Evolutionary conservation across 2,113 vertebrate species (phyloP).

Genomic region (Todiramphus saurophagus): DNA sequence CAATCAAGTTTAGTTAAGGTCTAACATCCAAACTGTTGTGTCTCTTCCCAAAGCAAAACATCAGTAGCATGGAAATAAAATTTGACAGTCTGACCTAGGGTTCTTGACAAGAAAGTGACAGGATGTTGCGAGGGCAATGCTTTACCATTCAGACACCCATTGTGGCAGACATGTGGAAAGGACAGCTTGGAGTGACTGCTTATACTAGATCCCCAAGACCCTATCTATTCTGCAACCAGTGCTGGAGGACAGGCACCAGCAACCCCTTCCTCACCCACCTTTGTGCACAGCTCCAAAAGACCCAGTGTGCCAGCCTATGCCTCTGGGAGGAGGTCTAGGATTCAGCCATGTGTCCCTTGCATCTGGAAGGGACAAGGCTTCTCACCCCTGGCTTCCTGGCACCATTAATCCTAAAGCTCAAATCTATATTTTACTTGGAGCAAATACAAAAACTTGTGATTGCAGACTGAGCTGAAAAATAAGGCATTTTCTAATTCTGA

Average conservation of each 20-base stretch:
- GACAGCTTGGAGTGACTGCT: background rate
- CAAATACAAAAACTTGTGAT: background rate
- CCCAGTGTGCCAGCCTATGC: background rate
- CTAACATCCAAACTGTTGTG: background rate
- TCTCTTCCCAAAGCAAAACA: background rate
- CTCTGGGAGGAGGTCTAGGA: no score
- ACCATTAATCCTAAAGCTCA: background rate
- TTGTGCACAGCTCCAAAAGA: background rate
- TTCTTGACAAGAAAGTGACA: accelerated
- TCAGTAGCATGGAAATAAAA: background rate
- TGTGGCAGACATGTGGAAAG: background rate
- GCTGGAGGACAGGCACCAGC: accelerated
- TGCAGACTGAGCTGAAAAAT: background rate
- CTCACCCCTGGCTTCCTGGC: background rate
- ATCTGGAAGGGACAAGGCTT: background rate
- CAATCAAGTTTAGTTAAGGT: background rate
- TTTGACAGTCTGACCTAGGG: background rate
- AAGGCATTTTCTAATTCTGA: background rate
- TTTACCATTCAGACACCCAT: background rate
- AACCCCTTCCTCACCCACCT: background rate
- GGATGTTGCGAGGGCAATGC: background rate
- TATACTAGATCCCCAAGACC: no score
- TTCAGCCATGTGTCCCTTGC: accelerated
- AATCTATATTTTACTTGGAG: background rate
- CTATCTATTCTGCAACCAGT: background rate